A percentile compares a stretch with the other conserved stretches of the same genome.
Conservation (phyloP, 2,888 invertebrate species). For the Thelaira solivaga region DNA sequence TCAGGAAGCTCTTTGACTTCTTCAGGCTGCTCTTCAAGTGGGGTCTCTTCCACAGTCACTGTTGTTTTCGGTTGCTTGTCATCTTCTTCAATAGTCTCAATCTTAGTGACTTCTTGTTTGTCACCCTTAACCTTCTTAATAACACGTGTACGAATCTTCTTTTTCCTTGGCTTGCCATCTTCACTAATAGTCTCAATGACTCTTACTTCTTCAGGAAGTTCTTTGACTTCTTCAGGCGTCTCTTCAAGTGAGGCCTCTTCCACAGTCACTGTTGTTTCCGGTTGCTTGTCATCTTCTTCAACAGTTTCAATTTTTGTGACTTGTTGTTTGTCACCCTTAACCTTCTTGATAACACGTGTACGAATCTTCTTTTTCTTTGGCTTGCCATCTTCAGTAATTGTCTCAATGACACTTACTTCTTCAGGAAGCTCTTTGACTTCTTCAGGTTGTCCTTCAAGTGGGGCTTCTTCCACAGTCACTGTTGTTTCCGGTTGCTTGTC, state of each 20-base stretch:
- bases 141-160: conserved; percentile 70
- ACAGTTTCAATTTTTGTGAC: conserved; percentile 72
- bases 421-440: not conserved
- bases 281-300: conserved; percentile 29
- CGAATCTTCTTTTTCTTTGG: conserved; percentile 70
- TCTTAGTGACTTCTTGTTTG: conserved; percentile 72
- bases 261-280: not conserved
- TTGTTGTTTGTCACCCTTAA: conserved; percentile 69
- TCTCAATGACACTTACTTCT: conserved; percentile 62
- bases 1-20: conserved; percentile 70
- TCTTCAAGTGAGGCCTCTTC: not conserved
- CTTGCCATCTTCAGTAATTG: conserved; percentile 69
- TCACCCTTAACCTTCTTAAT: conserved; percentile 70
- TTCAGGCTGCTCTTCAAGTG: conserved; percentile 69
- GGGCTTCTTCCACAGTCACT: conserved; percentile 57
- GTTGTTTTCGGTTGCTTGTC: conserved; percentile 73
- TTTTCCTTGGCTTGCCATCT: conserved; percentile 69
- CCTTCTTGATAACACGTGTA: conserved; percentile 65
- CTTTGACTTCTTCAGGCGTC: not conserved
- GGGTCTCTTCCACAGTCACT: conserved; percentile 70
- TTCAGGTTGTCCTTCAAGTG: not conserved
- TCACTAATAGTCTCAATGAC: conserved; percentile 67
- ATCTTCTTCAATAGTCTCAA: conserved; percentile 67
- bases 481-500: conserved; percentile 70
- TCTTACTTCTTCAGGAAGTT: conserved; percentile 49